Percentiles rank a stretch among this genome's conserved stretches.
phyloP scores from a whole-genome alignment of 1,140 invertebrate species.

The Pogonus chalceus region DNA sequence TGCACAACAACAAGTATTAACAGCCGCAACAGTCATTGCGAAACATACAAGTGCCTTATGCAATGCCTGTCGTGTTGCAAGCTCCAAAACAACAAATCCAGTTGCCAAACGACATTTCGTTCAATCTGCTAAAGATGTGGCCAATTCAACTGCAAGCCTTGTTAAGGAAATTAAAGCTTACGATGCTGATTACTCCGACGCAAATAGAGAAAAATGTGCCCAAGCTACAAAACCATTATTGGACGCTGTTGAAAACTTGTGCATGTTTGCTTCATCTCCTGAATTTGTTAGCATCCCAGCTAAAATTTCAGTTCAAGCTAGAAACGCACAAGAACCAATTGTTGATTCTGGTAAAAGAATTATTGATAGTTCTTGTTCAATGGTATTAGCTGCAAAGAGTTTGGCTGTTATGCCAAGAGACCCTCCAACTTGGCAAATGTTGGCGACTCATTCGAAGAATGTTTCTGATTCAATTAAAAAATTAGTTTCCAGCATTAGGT shows the following conservation, averaged over 20 bases:
- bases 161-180: constrained; percentile 92
- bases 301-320: constrained; percentile 71
- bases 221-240: constrained; percentile 76
- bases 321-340: constrained; percentile 77
- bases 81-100: constrained; percentile 83
- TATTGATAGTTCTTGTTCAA: constrained; percentile 74
- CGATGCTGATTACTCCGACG: constrained; percentile 72
- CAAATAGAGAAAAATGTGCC: constrained; percentile 64
- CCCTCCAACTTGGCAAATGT: constrained; percentile 84
- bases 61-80: constrained; percentile 87
- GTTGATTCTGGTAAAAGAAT: constrained; percentile 72
- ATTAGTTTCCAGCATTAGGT: constrained; percentile 80
- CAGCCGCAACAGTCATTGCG: constrained; percentile 87
- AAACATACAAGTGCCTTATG: constrained; percentile 94
- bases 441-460: constrained; percentile 87
- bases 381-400: constrained; percentile 84
- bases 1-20: constrained; percentile 77
- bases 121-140: constrained; percentile 94
- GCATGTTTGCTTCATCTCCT: constrained; percentile 83
- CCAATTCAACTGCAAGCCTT: constrained; percentile 87
- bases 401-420: constrained; percentile 83
- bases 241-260: constrained; percentile 86
- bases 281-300: constrained; percentile 90
- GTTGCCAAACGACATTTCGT: constrained; percentile 95
- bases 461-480: constrained; percentile 95